Percentiles rank a stretch among this genome's conserved stretches.
phyloP scores from a whole-genome alignment of 37 sponge, comb jelly and placozoan genomes.

The Bolinopsis microptera region DNA sequence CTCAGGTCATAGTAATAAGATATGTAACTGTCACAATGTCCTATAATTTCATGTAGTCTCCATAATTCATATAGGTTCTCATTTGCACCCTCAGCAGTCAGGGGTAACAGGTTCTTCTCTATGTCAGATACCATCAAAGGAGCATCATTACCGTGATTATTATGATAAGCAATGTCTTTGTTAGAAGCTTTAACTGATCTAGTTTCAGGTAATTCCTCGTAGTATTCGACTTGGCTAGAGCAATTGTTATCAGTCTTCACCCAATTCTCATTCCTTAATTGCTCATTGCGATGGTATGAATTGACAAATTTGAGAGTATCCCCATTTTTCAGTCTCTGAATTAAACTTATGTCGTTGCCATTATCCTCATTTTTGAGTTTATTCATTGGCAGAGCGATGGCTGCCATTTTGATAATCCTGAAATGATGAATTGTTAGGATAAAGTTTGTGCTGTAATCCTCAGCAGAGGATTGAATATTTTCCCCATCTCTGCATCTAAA shows the following conservation, averaged over 20 bases:
- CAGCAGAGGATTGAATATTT: too few relatives aligned
- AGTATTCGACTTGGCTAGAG: background rate
- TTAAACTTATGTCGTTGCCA: background rate
- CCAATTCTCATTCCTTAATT: constrained; percentile 11
- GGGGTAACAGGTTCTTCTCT: background rate
- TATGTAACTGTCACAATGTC: constrained; percentile 6
- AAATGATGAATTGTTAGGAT: too few relatives aligned
- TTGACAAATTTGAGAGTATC: constrained; percentile 45
- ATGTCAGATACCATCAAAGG: constrained; percentile 32
- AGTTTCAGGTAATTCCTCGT: background rate
- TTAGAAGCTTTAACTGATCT: background rate
- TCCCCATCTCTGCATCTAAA: too few relatives aligned
- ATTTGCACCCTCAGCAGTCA: background rate
- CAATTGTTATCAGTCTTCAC: background rate
- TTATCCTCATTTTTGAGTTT: background rate
- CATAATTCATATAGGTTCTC: background rate
- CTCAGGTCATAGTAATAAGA: constrained; percentile 7
- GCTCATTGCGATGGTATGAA: constrained; percentile 18
- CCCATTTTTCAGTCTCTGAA: background rate
- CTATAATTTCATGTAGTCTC: constrained; percentile 37
- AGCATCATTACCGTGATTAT: background rate
- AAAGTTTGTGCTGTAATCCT: too few relatives aligned
- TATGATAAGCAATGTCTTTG: background rate
- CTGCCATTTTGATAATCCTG: too few relatives aligned
- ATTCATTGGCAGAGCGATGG: too few relatives aligned